phyloP scores from a whole-genome alignment of 30 jellyfish, hydroid and myxozoan species.

The Rhopilema esculentum region DNA sequence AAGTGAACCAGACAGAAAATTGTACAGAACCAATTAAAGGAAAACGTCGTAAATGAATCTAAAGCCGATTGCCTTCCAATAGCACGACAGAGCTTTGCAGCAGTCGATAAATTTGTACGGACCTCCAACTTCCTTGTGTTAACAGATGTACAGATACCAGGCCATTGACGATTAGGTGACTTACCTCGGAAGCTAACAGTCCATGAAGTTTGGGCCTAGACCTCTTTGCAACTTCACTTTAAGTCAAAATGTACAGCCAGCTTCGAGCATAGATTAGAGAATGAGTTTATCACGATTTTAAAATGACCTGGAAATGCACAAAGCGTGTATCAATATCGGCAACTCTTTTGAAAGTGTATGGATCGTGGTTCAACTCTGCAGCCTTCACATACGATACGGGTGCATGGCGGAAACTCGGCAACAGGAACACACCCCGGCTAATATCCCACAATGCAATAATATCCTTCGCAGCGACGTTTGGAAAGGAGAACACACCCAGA shows the following conservation, averaged over 20 bases:
- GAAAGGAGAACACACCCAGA: background rate
- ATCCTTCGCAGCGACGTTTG: background rate
- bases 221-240: background rate
- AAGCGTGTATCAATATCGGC: background rate
- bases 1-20: too few species aligned
- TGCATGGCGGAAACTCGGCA: constrained; percentile 74
- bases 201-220: constrained; percentile 71
- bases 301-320: background rate
- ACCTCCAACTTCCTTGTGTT: constrained; percentile 7
- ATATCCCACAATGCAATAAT: constrained; percentile 61
- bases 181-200: constrained; percentile 14
- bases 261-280: background rate
- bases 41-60: too few species aligned
- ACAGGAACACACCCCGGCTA: constrained; percentile 76
- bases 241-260: constrained; percentile 34
- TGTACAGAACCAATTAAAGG: too few species aligned
- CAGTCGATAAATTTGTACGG: background rate
- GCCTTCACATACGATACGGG: background rate
- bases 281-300: background rate
- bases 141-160: background rate
- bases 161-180: background rate
- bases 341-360: background rate
- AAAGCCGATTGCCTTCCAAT: background rate
- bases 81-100: background rate
- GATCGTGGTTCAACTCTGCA: background rate